Evolutionary conservation across 2,888 invertebrate genomes (phyloP), one percentile per base, ranked within the genome.

Genomic region (Drosophila anomalata): DNA sequence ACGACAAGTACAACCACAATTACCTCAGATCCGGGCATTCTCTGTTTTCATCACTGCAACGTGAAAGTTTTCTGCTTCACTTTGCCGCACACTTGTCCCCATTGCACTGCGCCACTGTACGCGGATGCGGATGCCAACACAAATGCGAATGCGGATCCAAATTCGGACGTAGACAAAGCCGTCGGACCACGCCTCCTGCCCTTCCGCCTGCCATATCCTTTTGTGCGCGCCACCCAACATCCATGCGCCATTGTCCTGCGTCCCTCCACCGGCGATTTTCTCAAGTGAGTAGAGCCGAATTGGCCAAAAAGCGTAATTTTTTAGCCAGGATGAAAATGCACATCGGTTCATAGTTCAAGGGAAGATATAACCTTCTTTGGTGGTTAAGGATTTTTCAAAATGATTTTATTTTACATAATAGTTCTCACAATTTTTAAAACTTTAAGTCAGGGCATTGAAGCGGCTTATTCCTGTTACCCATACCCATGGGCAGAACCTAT

Each of bases 41-140:
- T 97, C 91, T 97, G 97, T 93, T 97, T 97, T 92, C 96, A 97
- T 93, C 98, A 98, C 92, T 97, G 97, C 91, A 94, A 94, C 63
- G 94, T 95, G 75, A 95, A 95, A 92, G 94, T 97, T 80, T 97
- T 97, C 92, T 97, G 97, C 90, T 95, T 96, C 88, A 92, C 93
- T 78, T 93, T 97, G 88, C 97, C 97, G 51, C 93, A 94, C 87
- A 92, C 92, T 77, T 98, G 97, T 90, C 97, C 97, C 60, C 93
- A 95, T 79, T 98, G 98, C 92, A 93, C 93, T 77, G 93, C 93
- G 77, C 94, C 94, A 91, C 93, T 96, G 69, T 90, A 89, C 79
- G 87, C 89, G 63, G 81, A 79, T 73, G 73, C 68, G 63, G 67
- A 65, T 69, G 57, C 53, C 31, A 24, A 67, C 63, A 51, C 24